Base-by-base conservation (phyloP, 2,888 invertebrate genomes). In the Pristionchus japonicus region DNA sequence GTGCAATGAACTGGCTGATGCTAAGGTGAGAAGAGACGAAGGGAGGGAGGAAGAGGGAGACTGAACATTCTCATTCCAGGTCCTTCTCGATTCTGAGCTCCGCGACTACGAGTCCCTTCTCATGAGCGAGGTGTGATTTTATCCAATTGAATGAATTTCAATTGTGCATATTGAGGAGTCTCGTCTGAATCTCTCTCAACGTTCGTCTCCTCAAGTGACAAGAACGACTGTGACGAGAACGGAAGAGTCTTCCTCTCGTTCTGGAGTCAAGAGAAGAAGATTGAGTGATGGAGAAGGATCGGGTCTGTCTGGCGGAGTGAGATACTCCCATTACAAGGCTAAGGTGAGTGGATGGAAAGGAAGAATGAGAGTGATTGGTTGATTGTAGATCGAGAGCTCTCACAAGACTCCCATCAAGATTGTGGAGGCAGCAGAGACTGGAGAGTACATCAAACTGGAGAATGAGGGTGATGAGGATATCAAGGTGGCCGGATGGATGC, bases 1-100 rank as follows among this genome's bases (percentile, higher is more conserved):
- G 95, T 99, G 98, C 95, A 97, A 98, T 95, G 98, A 98, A 94
- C 96, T 99, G 90, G 97, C 98, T 97, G 98, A 98, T 95, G 97
- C 98, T 95, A 99, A 98, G 95, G 97, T 97, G 61, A 97, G 97
- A 15, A 83, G 23, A 27, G n/a, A n/a, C n/a, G n/a, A n/a, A 82
- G 40, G 96, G 98, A 27, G 34, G 20, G 74, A 88, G 98, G 98
- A 95, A 96, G 96, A 94, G 98, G 98, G 96, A 97, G 98, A 92
- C 96, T 97, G 70, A 97, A 97, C 15, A 74, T 98, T 98, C 96
- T 97, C 90, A 97, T 95, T 97, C 0, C 61, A 84, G 84, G 49
- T 86, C 34, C 86, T 86, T 91, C 95, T 98, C 92, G 97, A 97
- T 94, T 96, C 96, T 1, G 97, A 98, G 95, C 97, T 98, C 92